Base-by-base conservation (phyloP, 2,888 invertebrate species). In the Lottia scabra region DNA sequence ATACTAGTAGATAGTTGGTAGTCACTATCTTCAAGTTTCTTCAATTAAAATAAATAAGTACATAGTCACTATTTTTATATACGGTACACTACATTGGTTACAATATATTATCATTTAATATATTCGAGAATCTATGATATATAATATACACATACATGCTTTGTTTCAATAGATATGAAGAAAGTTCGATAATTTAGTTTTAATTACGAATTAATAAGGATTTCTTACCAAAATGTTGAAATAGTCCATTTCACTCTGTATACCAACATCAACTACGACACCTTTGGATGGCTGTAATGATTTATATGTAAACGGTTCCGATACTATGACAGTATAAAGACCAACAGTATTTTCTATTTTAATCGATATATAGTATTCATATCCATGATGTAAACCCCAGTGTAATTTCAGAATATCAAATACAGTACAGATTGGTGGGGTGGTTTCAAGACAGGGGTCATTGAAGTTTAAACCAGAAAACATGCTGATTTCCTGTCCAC, bases 1-100 rank as follows among this genome's bases (percentile, higher is more conserved):
- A 63, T 68, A 2, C 62, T 66, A 1, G 63, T 73, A 12, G 63
- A 71, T 44, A 75, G 71, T 43, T 77, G 78, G 63, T 75, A 76
- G 65, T 79, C 77, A 23, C 75, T 76, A 65, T 80, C 78, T 71
- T 76, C 75, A 46, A 77, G 68, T 12, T 73, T 74, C 80, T 81
- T 70, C 26, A 45, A 75, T 46, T 19, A 63, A 5, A 62, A 15
- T 46, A 23, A 2, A 77, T 10, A 8, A 38, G 38, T 38, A 8
- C 8, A 38, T 38, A 38, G 38, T 38, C 38, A 38, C 30, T 30
- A 30, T 30, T 5, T 30, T 30, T 5, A 30, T 4, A 5, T 30
- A 4, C 30, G n/a, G n/a, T n/a, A n/a, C n/a, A n/a, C n/a, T n/a
- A n/a, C n/a, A n/a, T n/a, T n/a, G n/a, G n/a, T n/a, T n/a, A n/a